A percentile compares a stretch with the other conserved stretches of the same genome.
phyloP scores from a whole-genome alignment of 1,140 invertebrate species.

The Bemisia tabaci region DNA sequence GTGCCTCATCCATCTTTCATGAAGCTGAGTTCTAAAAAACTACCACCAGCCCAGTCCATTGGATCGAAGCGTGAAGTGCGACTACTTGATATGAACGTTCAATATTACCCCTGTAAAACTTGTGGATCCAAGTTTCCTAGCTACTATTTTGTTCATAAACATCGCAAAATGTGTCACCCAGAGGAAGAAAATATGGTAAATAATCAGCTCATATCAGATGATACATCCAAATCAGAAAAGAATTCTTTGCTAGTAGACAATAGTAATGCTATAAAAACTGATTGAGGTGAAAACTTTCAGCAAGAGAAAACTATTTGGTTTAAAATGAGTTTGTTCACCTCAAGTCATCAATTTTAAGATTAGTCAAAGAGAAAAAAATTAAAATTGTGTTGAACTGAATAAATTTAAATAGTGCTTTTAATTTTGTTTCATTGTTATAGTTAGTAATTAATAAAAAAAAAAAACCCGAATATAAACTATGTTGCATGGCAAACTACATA shows the following conservation, averaged over 20 bases:
- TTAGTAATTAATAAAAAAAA: too few species aligned
- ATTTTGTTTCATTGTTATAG: too few species aligned
- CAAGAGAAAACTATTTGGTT: too few species aligned
- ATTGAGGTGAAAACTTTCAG: too few species aligned
- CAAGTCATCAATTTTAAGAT: too few species aligned
- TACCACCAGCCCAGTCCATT: not conserved
- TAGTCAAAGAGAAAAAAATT: too few species aligned
- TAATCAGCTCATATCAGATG: not conserved
- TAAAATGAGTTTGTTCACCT: too few species aligned
- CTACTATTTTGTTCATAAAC: slow-evolving; percentile 87
- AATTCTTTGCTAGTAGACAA: not conserved
- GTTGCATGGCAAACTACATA: too few species aligned
- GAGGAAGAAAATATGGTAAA: slow-evolving; percentile 25
- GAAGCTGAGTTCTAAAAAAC: not conserved
- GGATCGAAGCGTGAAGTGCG: slow-evolving; percentile 37
- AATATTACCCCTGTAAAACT: slow-evolving; percentile 84
- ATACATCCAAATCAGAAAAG: not conserved
- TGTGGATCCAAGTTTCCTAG: slow-evolving; percentile 84
- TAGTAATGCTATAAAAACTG: not conserved
- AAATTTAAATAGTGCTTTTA: too few species aligned
- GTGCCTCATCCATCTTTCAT: not conserved
- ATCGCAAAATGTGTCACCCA: slow-evolving; percentile 68
- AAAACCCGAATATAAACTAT: too few species aligned
- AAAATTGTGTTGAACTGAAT: too few species aligned
- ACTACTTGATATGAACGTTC: slow-evolving; percentile 61